Evolutionary conservation across 2,888 invertebrate genomes (phyloP), one percentile per base, ranked within the genome.

Genomic region (Periphyllus acericola): DNA sequence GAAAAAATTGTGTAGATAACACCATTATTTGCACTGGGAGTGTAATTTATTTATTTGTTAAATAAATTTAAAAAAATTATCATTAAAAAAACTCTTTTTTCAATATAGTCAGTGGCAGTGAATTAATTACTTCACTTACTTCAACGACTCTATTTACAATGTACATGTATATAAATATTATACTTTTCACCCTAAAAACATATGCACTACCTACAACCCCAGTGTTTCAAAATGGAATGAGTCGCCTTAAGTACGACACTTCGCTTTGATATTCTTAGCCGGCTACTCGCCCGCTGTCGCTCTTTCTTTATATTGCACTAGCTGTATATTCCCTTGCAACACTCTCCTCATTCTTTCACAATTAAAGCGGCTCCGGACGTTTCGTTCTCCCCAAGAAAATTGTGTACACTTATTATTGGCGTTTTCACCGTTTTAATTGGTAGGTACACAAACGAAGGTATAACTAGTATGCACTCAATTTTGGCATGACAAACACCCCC

Each of bases 331-430:
- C 32, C 2, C 71, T 60, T 25, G 25, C 32, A 17, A 8, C 74
- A 25, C 21, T 74, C 25, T 8, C 36, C 74, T 36, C 11, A 9
- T 74, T 40, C 25, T 21, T 74, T 40, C 25, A 74, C 34, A 36
- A 40, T 74, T 74, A 74, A 74, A 40, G 3, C 25, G 36, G 3
- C 21, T 40, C 36, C 25, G 36, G 36, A 3, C 36, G 8, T 74
- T 71, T 32, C 32, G 71, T 29, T 29, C 9, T n/a, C 0, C 8
- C 6, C 32, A 17, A 71, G 32, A 29, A 71, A 32, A 71, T 32
- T 17, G 14, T 32, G 46, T 71, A 68, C 32, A 71, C 71, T 80
- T 80, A n/a, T 66, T 80, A 71, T 82, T 46, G 71, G 29, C 29
- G 29, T 29, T 46, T 68, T 82, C 5, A 5, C 0, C 32, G 5